phyloP scores from a whole-genome alignment of 2,888 invertebrate genomes.

The Labia minor region DNA sequence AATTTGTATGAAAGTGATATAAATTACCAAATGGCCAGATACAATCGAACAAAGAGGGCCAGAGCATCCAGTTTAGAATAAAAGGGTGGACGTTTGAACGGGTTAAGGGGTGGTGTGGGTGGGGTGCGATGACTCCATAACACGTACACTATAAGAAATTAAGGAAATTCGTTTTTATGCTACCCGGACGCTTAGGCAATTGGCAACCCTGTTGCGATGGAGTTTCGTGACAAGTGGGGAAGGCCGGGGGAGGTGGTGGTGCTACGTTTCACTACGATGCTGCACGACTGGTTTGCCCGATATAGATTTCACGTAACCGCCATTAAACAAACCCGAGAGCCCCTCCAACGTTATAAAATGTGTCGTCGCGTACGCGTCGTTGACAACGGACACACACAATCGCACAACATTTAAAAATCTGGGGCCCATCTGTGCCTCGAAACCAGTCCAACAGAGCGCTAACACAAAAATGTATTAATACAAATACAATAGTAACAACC shows the following conservation, averaged over 20 bases:
- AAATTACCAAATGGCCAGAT: background rate
- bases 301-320: constrained; percentile 13
- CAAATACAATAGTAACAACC: background rate
- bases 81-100: background rate
- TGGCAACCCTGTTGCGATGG: background rate
- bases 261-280: background rate
- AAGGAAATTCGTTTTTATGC: constrained; percentile 13
- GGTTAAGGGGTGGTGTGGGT: background rate
- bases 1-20: constrained; percentile 13
- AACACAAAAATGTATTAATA: background rate
- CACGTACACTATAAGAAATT: background rate
- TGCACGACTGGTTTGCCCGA: background rate
- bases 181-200: background rate
- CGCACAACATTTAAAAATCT: background rate
- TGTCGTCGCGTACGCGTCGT: constrained; percentile 13
- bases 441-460: constrained; percentile 2
- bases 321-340: background rate
- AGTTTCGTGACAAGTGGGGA: background rate
- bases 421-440: background rate
- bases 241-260: background rate
- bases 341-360: background rate
- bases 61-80: background rate
- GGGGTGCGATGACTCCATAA: background rate
- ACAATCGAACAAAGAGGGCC: constrained; percentile 6
- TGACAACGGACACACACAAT: background rate